Evolutionary conservation across 2,888 invertebrate species (phyloP), one percentile per base, ranked within the genome.

Genomic region (Drosophila pegasa): DNA sequence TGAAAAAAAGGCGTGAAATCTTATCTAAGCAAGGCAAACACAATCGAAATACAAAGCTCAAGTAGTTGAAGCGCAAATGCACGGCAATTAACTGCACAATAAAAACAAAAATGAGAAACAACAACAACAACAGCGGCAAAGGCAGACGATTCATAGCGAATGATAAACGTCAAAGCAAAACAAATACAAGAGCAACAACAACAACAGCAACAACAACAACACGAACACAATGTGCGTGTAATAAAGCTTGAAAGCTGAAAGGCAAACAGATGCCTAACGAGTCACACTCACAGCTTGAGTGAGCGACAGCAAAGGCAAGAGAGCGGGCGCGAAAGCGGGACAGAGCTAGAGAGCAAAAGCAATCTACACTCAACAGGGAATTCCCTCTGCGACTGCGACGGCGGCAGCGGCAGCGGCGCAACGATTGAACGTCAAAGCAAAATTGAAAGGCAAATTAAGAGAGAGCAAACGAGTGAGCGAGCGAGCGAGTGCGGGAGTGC

Each of bases 331-430:
- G 47, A 52, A 51, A 27, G 56, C 18, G 45, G 18, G 33, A 48
- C 52, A 58, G 62, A 18, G 48, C 18, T 18, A 31, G 56, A 58
- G 62, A 18, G 48, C 18, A 22, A 31, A 16, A 43, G 41, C 22
- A 22, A 16, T 29, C 37, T 37, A 56, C 61, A 55, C 66, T 70
- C 64, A 70, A 65, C 55, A 80, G 89, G 89, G 90, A 89, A 89
- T 89, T 88, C 89, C 89, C 87, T 88, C 78, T 75, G 66, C 69
- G 56, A 45, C 41, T 64, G 20, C 56, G n/a, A 37, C 48, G 31
- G 60, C 70, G 50, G 41, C 41, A 35, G 16, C 48, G 18, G 35
- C 41, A 14, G 31, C 14, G n/a, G 8, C 43, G 6, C 16, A 20
- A 4, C 41, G 71, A 64, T 66, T 65, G 75, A 70, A 70, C 64